phyloP scores from a whole-genome alignment of 1,140 invertebrate genomes.

The Drosophila lini region DNA sequence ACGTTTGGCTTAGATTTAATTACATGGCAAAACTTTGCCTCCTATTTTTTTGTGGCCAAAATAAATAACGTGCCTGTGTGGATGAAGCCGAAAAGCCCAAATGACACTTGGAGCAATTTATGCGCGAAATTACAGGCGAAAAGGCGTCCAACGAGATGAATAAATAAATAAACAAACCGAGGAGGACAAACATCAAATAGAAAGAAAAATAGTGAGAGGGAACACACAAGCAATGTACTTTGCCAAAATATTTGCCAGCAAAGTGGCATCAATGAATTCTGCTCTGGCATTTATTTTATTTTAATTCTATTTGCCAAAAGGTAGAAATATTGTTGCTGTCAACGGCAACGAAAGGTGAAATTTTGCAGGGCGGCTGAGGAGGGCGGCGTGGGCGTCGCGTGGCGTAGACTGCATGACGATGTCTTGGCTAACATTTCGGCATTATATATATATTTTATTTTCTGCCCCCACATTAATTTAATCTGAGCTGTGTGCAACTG shows the following conservation, averaged over 20 bases:
- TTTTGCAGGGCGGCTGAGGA: conserved; percentile 37
- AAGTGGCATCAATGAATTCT: conserved; percentile 78
- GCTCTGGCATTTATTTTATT: conserved; percentile 3
- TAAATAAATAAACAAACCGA: conserved; percentile 69
- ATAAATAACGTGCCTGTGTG: conserved; percentile 30
- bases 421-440: conserved; percentile 13
- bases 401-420: conserved; percentile 81
- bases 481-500: conserved; percentile 74
- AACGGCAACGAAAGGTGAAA: conserved; percentile 67
- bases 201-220: conserved; percentile 33
- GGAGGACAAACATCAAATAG: conserved; percentile 76
- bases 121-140: conserved; percentile 80
- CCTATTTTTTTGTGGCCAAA: conserved; percentile 26
- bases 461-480: conserved; percentile 58
- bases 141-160: conserved; percentile 53
- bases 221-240: conserved; percentile 54
- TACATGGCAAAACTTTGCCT: conserved; percentile 72
- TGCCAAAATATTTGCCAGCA: conserved; percentile 77
- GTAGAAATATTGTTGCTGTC: conserved; percentile 77
- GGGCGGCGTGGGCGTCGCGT: conserved; percentile 69
- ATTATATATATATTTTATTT: not conserved
- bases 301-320: conserved; percentile 35
- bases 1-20: conserved; percentile 83
- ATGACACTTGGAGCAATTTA: conserved; percentile 71
- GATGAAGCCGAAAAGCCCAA: conserved; percentile 37